Conservation (phyloP, 2,888 invertebrate species). For the Catocala fraxini region DNA sequence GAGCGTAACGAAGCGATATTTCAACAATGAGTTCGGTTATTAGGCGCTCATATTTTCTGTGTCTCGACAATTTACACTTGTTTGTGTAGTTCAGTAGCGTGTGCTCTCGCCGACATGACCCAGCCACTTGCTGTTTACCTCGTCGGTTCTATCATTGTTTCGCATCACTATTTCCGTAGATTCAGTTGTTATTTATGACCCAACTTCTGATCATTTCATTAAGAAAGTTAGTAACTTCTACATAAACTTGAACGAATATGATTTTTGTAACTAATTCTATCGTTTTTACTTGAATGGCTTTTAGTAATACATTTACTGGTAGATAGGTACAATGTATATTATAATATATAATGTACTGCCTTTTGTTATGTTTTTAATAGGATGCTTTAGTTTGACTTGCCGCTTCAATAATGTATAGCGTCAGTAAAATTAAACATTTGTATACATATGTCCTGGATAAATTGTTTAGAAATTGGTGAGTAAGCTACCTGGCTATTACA, state of each 20-base stretch:
- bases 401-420: not conserved
- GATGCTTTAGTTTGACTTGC: conserved; percentile 7
- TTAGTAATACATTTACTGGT: not conserved
- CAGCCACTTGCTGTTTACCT: conserved; percentile 18
- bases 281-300: not conserved
- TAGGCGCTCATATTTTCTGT: conserved; percentile 59
- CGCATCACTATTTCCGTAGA: conserved; percentile 53
- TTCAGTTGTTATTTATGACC: conserved; percentile 45
- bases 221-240: conserved; percentile 28
- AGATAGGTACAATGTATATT: not conserved
- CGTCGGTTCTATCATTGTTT: conserved; percentile 62
- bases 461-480: conserved; percentile 33
- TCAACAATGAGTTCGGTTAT: conserved; percentile 59
- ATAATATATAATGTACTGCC: not conserved
- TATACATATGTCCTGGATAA: conserved; percentile 33
- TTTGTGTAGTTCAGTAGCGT: conserved; percentile 58
- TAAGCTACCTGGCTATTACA: conserved; percentile 46
- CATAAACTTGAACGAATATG: not conserved
- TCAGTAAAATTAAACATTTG: conserved; percentile 10
- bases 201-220: conserved; percentile 38
- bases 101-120: conserved; percentile 24
- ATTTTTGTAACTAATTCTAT: conserved; percentile 3
- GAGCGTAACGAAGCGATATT: conserved; percentile 60
- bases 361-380: not conserved
- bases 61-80: conserved; percentile 64